phyloP scores from a whole-genome alignment of 2,113 vertebrate species.

The Cyprinus carpio region DNA sequence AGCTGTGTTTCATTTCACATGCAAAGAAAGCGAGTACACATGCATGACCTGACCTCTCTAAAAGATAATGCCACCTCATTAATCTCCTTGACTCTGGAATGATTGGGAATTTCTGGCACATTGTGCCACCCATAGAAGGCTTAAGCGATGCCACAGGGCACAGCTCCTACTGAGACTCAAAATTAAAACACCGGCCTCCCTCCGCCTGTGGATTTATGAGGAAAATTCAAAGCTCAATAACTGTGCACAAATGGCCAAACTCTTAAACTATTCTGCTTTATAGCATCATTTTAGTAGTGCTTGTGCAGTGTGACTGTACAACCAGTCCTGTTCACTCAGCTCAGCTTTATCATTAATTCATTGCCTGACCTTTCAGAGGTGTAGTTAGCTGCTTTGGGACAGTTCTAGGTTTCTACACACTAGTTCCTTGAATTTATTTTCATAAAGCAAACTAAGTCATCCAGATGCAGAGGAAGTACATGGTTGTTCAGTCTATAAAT shows the following conservation, averaged over 20 bases:
- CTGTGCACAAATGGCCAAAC: background rate
- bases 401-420: background rate
- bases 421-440: background rate
- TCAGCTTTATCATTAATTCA: slow-evolving; percentile 24
- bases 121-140: slow-evolving; percentile 24
- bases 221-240: slow-evolving; percentile 4
- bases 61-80: slow-evolving; percentile 21
- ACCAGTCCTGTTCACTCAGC: background rate
- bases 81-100: slow-evolving; percentile 21
- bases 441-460: background rate
- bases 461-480: background rate
- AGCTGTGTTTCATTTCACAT: background rate
- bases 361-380: slow-evolving; percentile 14
- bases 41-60: background rate
- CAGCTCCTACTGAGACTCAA: slow-evolving; percentile 16
- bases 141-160: background rate
- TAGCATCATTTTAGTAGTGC: background rate
- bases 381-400: background rate
- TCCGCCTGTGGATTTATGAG: background rate
- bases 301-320: background rate
- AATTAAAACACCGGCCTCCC: slow-evolving; percentile 15
- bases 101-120: slow-evolving; percentile 15
- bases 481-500: background rate
- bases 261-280: slow-evolving; percentile 13
- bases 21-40: background rate